Percentiles rank a stretch among this genome's conserved stretches.
Conservation (phyloP, 2,113 vertebrate genomes). For the Chaetura pelagica region DNA sequence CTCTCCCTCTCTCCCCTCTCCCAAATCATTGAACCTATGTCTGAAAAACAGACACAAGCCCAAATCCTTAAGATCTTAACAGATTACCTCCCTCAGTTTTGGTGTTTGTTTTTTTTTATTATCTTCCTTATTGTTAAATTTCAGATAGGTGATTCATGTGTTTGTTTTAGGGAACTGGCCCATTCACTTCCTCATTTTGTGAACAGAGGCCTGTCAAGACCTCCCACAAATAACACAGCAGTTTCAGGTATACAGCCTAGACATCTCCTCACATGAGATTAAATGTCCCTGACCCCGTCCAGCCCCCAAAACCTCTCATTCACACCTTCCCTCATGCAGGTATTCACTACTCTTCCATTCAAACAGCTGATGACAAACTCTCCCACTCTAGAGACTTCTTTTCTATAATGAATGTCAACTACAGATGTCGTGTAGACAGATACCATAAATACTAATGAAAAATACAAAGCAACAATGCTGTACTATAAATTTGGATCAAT, state of each 20-base stretch:
- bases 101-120: neutral
- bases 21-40: fast-evolving
- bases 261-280: neutral
- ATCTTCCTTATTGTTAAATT: neutral
- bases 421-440: neutral
- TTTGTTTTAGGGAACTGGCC: neutral
- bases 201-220: neutral
- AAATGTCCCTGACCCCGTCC: neutral
- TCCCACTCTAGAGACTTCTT: neutral
- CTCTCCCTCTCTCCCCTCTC: neutral
- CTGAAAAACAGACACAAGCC: neutral
- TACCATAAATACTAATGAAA: neutral
- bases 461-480: neutral
- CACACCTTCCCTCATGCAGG: neutral
- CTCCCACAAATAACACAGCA: neutral
- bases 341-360: neutral
- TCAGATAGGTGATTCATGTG: neutral
- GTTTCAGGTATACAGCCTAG: neutral
- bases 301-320: fast-evolving
- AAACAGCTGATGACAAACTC: neutral
- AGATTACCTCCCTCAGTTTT: neutral
- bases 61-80: neutral
- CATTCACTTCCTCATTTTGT: neutral
- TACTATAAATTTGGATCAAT: neutral
- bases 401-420: neutral